Evolutionary conservation across 2,888 invertebrate genomes (phyloP).

Genomic region (Dryocosmus kuriphilus): DNA sequence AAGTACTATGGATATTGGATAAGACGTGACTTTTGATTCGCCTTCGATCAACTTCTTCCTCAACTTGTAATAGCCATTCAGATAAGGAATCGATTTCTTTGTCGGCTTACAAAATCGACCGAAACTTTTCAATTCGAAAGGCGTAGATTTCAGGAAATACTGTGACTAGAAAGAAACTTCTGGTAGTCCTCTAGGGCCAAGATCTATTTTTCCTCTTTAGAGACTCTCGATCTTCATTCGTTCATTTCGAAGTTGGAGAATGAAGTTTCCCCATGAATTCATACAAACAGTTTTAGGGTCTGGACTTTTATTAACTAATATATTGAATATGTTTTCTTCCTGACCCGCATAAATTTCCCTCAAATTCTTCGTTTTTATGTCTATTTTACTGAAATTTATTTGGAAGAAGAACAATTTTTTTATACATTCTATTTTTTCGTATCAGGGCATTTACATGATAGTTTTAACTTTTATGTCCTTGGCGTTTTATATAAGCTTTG

Average conservation of each 20-base stretch:
- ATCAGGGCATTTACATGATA: too few species aligned
- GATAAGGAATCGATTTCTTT: neutral
- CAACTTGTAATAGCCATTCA: neutral
- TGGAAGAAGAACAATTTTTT: too few species aligned
- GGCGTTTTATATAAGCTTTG: too few species aligned
- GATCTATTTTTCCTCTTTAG: neutral
- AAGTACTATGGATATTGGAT: slow-evolving; percentile 7
- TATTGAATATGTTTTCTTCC: too few species aligned
- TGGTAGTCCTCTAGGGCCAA: neutral
- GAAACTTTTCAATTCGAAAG: neutral
- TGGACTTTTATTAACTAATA: neutral
- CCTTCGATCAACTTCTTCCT: slow-evolving; percentile 3
- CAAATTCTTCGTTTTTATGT: too few species aligned
- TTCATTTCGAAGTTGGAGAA: neutral
- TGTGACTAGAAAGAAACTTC: neutral
- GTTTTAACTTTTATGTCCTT: too few species aligned
- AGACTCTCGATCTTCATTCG: neutral
- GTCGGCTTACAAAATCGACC: neutral
- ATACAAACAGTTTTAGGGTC: neutral
- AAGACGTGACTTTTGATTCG: neutral
- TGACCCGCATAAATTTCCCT: too few species aligned
- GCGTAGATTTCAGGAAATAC: neutral
- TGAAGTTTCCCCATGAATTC: neutral
- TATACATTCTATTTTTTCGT: too few species aligned
- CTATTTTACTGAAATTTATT: neutral